These are phyloP conservation scores for Calephelis perditalis DNA, from an alignment of 2,888 invertebrate genomes.

Conservation along the genomic window DNA sequence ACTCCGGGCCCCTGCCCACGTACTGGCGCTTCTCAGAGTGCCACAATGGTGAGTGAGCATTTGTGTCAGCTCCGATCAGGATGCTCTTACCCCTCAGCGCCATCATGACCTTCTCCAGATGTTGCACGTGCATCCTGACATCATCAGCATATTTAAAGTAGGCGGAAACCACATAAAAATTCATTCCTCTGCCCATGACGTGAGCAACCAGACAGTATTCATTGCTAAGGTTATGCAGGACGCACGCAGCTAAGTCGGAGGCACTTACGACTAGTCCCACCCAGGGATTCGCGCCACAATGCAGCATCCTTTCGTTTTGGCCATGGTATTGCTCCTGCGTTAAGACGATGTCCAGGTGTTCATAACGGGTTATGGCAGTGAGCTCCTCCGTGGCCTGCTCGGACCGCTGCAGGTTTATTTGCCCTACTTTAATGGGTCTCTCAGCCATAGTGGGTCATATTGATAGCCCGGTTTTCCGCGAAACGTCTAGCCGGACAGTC, in stretches of 20 bases:
- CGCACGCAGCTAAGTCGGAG: neutral
- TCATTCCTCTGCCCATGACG: no score
- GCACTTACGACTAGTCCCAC: neutral
- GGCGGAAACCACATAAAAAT: no score
- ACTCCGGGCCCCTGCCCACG: no score
- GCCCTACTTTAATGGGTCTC: rapidly evolving
- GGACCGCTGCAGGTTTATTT: neutral
- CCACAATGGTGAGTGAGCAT: no score
- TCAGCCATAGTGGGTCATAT: neutral
- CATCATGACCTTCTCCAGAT: no score
- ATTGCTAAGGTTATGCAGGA: neutral
- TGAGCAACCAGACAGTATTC: no score
- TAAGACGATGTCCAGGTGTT: neutral
- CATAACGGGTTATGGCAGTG: neutral
- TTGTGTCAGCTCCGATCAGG: no score
- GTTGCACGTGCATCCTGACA: no score
- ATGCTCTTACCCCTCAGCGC: no score
- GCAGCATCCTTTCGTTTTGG: neutral
- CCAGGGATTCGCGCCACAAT: neutral
- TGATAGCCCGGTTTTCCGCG: neutral
- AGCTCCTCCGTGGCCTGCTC: neutral
- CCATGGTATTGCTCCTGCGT: neutral
- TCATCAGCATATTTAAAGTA: no score
- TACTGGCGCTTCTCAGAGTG: no score
- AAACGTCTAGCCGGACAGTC: no score